Percentiles rank a stretch among this genome's conserved stretches.
Evolutionary conservation across 2,888 invertebrate genomes (phyloP).

Genomic region (Stenchaetothrips biformis): DNA sequence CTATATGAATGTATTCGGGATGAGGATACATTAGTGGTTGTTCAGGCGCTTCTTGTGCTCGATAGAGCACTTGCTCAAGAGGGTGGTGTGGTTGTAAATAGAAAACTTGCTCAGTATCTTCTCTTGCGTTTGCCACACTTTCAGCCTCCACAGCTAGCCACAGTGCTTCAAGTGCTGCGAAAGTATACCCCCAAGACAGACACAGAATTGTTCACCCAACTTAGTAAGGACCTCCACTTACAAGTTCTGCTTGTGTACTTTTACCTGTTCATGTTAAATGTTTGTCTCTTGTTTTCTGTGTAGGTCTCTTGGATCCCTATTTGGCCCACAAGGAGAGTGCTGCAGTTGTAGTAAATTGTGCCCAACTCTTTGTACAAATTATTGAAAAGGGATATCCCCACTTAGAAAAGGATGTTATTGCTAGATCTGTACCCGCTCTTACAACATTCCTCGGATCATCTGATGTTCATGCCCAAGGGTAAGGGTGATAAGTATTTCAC

Average conservation of each 20-base stretch:
- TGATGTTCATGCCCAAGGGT: neutral
- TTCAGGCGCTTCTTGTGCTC: slow-evolving; percentile 33
- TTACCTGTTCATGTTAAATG: neutral
- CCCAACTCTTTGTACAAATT: slow-evolving; percentile 34
- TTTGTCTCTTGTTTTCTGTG: slow-evolving; percentile 14
- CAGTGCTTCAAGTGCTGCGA: slow-evolving; percentile 35
- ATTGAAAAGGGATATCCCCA: slow-evolving; percentile 32
- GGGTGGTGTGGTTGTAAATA: slow-evolving; percentile 36
- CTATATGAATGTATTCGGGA: slow-evolving; percentile 35
- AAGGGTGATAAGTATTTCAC: neutral
- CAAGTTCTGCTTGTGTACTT: too few relatives aligned
- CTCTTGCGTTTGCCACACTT: slow-evolving; percentile 33
- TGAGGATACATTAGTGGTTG: slow-evolving; percentile 34
- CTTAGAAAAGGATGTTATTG: slow-evolving; percentile 34
- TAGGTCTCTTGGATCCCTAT: slow-evolving; percentile 35
- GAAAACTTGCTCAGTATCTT: slow-evolving; percentile 34
- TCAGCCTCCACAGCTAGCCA: slow-evolving; percentile 36
- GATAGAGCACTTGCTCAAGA: slow-evolving; percentile 35
- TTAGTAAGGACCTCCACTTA: slow-evolving; percentile 32
- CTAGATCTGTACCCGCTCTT: slow-evolving; percentile 31
- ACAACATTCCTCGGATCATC: slow-evolving; percentile 28
- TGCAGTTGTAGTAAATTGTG: slow-evolving; percentile 36
- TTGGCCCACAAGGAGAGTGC: slow-evolving; percentile 34
- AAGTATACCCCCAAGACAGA: slow-evolving; percentile 36
- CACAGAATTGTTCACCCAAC: slow-evolving; percentile 35